A percentile compares a stretch with the other conserved stretches of the same genome.
Evolutionary conservation across 2,888 invertebrate species (phyloP).

Genomic region (Halictus ligatus): DNA sequence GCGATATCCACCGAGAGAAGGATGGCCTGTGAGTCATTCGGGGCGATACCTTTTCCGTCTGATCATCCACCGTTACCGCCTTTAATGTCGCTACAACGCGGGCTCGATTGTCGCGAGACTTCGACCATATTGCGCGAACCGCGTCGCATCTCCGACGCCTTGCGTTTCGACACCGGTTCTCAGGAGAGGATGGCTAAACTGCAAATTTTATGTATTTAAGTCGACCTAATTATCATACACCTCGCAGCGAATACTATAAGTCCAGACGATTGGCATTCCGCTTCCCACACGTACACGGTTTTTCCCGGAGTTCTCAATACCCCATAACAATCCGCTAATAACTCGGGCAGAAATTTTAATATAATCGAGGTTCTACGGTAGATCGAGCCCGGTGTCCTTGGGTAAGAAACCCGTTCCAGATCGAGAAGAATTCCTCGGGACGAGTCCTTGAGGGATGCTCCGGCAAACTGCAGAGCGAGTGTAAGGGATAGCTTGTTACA

Average conservation of each 20-base stretch:
- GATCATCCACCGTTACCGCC: slow-evolving; percentile 48
- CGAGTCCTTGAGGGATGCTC: not conserved
- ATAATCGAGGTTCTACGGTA: not conserved
- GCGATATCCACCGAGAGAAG: slow-evolving; percentile 13
- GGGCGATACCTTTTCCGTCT: slow-evolving; percentile 53
- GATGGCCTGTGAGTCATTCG: slow-evolving; percentile 61
- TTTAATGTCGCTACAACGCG: slow-evolving; percentile 40
- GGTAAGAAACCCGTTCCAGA: not conserved
- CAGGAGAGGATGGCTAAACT: too few species aligned
- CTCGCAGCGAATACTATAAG: too few species aligned
- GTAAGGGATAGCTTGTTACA: not conserved
- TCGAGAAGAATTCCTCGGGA: slow-evolving; percentile 25
- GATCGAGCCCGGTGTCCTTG: not conserved
- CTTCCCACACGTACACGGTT: too few species aligned
- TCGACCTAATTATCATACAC: too few species aligned
- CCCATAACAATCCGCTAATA: not conserved
- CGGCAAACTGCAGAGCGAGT: too few species aligned
- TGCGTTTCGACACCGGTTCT: too few species aligned
- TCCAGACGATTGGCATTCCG: too few species aligned
- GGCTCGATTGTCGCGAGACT: not conserved
- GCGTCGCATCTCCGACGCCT: too few species aligned
- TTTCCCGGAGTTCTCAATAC: too few species aligned
- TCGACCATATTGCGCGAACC: not conserved
- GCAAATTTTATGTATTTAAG: too few species aligned
- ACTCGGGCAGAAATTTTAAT: not conserved